A percentile compares a stretch with the other conserved stretches of the same genome.
Evolutionary conservation across 2,888 invertebrate species (phyloP).

Genomic region (Shargacucullia verbasci): DNA sequence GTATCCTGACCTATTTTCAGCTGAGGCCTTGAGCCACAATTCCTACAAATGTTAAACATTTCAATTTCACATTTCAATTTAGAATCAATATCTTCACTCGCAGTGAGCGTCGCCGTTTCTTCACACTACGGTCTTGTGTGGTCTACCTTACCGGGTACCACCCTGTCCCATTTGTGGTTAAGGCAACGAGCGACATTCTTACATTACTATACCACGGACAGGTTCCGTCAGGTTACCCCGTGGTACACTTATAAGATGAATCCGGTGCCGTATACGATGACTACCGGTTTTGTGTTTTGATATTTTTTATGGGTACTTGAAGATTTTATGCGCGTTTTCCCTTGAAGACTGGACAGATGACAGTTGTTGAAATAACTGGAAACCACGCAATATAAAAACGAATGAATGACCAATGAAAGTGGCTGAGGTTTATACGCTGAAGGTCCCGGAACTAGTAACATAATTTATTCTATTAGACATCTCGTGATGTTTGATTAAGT

Average conservation of each 20-base stretch:
- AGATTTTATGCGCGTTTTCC: slow-evolving; percentile 43
- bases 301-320: slow-evolving; percentile 49
- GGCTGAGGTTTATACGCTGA: no score
- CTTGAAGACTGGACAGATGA: slow-evolving; percentile 15
- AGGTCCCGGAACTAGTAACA: no score
- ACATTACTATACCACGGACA: slow-evolving; percentile 54
- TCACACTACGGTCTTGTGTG: slow-evolving; percentile 9
- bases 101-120: slow-evolving; percentile 2
- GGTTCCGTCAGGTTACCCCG: slow-evolving; percentile 54
- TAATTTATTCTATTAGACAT: no score
- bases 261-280: slow-evolving; percentile 43
- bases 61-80: neutral
- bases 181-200: slow-evolving; percentile 54
- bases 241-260: slow-evolving; percentile 56
- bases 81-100: neutral
- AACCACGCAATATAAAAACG: neutral
- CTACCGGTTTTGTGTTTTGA: slow-evolving; percentile 50
- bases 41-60: no score
- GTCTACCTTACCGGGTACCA: slow-evolving; percentile 37
- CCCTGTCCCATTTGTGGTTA: slow-evolving; percentile 44
- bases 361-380: slow-evolving; percentile 7
- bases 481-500: no score
- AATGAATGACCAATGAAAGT: no score
- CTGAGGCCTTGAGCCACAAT: no score
- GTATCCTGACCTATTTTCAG: no score